Evolutionary conservation across 2,888 invertebrate genomes (phyloP), one percentile per base, ranked within the genome.

Genomic region (Sympetrum striolatum): DNA sequence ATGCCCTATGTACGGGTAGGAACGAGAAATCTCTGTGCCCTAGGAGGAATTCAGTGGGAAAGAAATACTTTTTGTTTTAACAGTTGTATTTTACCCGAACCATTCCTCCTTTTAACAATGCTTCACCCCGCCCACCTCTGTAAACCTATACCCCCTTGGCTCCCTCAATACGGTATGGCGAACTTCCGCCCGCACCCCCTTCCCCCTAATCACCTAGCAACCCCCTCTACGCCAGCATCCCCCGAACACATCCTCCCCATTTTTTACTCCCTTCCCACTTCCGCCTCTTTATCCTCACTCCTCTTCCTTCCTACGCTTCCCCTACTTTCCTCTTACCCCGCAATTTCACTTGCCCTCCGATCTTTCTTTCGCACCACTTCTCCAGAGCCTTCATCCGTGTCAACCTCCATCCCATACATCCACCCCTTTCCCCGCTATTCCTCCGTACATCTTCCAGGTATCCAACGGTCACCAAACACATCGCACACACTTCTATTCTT

Each of bases 101-200:
- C 25, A 15, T n/a, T 60, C 22, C 73, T 73, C 73, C 73, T 31
- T 31, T 31, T 14, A 31, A 14, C 25, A 15, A 18, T 53, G 53
- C 18, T 53, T 53, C 8, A 53, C 53, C 31, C 73, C 73, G 5
- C 73, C 15, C 31, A 1, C 53, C 14, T 14, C 73, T 15, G 73
- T 73, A 73, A 73, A 73, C 73, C 73, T 73, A 73, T 14, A 60
- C n/a, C 60, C 81, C 86, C 6, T 86, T 58, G n/a, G 60, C 35
- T 60, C 86, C 86, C 37, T 39, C 60, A n/a, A 48, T 60, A 86
- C 86, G 86, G 37, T 15, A 86, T 14, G 39, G 37, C 86, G 86
- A 60, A 64, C 86, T 86, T 86, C 86, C 86, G 86, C 86, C 86
- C 86, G 60, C 86, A 86, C 58, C 15, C 82, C 53, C 6, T 8